Conservation (phyloP, 2,888 invertebrate genomes). For the Ennomos quercinarius region DNA sequence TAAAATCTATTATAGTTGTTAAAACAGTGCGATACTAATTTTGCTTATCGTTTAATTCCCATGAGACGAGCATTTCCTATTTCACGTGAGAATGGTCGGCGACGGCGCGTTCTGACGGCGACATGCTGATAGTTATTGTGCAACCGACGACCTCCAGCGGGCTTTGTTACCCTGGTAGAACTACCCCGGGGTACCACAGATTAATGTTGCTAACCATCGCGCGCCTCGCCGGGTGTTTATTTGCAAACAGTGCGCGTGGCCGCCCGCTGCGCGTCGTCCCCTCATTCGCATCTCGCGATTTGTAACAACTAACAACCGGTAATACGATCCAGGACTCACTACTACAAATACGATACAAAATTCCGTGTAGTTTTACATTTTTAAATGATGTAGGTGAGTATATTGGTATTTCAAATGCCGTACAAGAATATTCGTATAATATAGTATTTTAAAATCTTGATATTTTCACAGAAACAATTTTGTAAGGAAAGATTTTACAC, state of each 20-base stretch:
- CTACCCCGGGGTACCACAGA: constrained; percentile 30
- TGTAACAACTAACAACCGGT: constrained; percentile 66
- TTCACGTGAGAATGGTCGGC: constrained; percentile 71
- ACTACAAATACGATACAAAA: constrained; percentile 33
- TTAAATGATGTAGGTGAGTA: too few species aligned
- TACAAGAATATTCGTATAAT: too few species aligned
- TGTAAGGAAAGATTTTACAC: too few species aligned
- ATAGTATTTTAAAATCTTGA: too few species aligned
- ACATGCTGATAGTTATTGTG: constrained; percentile 74
- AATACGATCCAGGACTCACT: constrained; percentile 60
- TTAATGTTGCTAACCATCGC: constrained; percentile 18
- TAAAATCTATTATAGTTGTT: too few species aligned
- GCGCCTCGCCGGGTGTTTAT: constrained; percentile 77
- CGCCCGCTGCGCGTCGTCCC: constrained; percentile 64
- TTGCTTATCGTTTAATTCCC: constrained; percentile 24
- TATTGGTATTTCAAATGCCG: too few species aligned
- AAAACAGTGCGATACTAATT: too few species aligned
- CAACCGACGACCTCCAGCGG: constrained; percentile 45
- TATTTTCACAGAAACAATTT: background rate
- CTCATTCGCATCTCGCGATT: constrained; percentile 63
- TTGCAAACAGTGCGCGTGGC: constrained; percentile 78
- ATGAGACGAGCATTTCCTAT: constrained; percentile 55
- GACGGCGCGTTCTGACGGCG: constrained; percentile 53
- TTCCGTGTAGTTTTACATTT: constrained; percentile 20
- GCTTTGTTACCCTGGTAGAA: constrained; percentile 50